These are phyloP conservation scores for Pyrocoelia pectoralis DNA, from an alignment of 2,888 invertebrate genomes.

Conservation along the genomic window DNA sequence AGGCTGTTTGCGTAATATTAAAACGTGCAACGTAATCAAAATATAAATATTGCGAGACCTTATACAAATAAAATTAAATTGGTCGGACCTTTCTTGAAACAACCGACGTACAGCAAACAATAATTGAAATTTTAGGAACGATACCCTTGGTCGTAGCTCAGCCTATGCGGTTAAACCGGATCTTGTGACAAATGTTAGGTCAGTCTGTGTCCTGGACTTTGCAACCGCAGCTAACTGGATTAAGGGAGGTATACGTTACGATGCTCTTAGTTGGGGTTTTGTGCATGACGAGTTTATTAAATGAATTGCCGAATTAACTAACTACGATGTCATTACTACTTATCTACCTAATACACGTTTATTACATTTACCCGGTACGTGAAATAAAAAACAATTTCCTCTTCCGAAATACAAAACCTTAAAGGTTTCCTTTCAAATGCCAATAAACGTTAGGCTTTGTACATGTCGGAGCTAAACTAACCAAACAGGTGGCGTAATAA, in stretches of 20 bases:
- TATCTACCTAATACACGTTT: too few species aligned
- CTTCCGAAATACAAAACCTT: background rate
- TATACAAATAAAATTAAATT: background rate
- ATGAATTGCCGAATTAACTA: slow-evolving; percentile 48
- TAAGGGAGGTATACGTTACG: slow-evolving; percentile 52
- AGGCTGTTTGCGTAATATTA: background rate
- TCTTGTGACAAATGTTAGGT: slow-evolving; percentile 56
- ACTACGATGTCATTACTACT: slow-evolving; percentile 22
- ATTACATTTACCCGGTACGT: background rate
- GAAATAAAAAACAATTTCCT: background rate
- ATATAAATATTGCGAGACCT: background rate
- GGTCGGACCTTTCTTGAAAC: background rate
- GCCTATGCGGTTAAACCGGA: slow-evolving; percentile 40
- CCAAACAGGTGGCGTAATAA: slow-evolving; percentile 39
- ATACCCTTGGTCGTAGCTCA: slow-evolving; percentile 38
- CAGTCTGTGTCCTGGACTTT: slow-evolving; percentile 52
- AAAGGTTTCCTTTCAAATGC: slow-evolving; percentile 14
- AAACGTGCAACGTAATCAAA: background rate
- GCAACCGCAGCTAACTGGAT: slow-evolving; percentile 55
- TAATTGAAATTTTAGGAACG: slow-evolving; percentile 38
- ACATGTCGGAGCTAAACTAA: slow-evolving; percentile 20
- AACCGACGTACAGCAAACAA: slow-evolving; percentile 29
- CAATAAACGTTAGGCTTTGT: slow-evolving; percentile 18
- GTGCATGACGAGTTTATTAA: slow-evolving; percentile 57
- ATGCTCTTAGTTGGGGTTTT: slow-evolving; percentile 52